Conservation (phyloP, 2,113 vertebrate species). For the Saccopteryx leptura region DNA sequence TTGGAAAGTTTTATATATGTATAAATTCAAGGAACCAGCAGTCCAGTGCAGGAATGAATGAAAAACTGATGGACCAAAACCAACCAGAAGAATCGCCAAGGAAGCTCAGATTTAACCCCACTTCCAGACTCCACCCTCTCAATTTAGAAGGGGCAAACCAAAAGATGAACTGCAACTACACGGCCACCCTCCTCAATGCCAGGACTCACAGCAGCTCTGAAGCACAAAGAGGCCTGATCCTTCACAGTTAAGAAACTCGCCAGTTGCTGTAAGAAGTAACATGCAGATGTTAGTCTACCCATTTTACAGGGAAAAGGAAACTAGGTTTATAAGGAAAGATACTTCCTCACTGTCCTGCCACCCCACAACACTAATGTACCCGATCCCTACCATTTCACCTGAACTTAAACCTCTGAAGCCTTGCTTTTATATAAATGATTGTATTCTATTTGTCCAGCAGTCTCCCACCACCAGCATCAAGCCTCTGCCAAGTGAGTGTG, state of each 20-base stretch:
- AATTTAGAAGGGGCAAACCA: neutral
- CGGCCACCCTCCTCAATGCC: neutral
- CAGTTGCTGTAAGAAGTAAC: constrained; percentile 91
- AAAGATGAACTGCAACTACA: neutral
- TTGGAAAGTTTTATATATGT: neutral
- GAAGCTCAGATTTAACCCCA: neutral
- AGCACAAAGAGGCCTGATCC: constrained; percentile 98
- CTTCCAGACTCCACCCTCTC: neutral
- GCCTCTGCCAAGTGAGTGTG: neutral
- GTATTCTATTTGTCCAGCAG: neutral
- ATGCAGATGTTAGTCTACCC: neutral
- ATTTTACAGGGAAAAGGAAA: neutral
- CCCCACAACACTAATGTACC: neutral
- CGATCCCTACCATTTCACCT: neutral
- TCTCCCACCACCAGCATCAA: neutral
- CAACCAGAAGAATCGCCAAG: neutral
- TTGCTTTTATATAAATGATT: neutral
- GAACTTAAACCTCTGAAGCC: constrained; percentile 22
- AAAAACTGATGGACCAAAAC: neutral
- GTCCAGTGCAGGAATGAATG: neutral
- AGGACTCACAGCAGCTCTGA: constrained; percentile 97
- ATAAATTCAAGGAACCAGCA: neutral
- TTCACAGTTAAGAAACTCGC: constrained; percentile 99
- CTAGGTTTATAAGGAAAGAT: neutral
- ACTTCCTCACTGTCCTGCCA: neutral